Conservation (phyloP, 2,888 invertebrate genomes). For the Latrodectus hesperus region DNA sequence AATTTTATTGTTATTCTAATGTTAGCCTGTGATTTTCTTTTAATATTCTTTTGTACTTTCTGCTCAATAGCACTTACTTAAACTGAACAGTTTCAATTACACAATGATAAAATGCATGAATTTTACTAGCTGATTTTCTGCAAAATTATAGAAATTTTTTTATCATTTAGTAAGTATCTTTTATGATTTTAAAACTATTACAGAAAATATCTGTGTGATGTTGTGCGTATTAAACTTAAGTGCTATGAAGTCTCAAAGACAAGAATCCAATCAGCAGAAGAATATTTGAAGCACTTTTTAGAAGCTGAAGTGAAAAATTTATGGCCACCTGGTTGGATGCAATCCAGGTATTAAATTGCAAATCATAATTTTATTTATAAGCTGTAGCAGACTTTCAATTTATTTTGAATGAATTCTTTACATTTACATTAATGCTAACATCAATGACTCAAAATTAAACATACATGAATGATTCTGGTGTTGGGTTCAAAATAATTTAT, state of each 20-base stretch:
- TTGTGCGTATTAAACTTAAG: slow-evolving; percentile 76
- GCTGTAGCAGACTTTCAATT: no score
- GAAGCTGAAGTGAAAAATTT: slow-evolving; percentile 79
- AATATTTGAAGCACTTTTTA: slow-evolving; percentile 78
- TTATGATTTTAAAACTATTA: neutral
- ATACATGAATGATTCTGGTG: neutral
- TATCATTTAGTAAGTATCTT: neutral
- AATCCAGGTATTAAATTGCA: slow-evolving; percentile 50
- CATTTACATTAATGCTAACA: neutral
- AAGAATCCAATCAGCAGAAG: slow-evolving; percentile 77
- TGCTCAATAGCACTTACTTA: no score
- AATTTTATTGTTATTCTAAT: no score
- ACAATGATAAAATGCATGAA: no score
- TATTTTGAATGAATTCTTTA: no score
- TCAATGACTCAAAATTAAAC: neutral
- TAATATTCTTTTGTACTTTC: no score
- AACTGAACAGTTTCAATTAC: no score
- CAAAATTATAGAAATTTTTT: no score
- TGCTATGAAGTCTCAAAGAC: slow-evolving; percentile 77
- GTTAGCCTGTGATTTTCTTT: no score
- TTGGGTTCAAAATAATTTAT: no score
- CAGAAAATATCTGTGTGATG: slow-evolving; percentile 75
- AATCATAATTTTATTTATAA: no score
- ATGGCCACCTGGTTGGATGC: slow-evolving; percentile 76
- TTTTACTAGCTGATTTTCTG: no score